Evolutionary conservation across 2,797 vertebrate species (phyloP).

Genomic region (Chaunax sp.): DNA sequence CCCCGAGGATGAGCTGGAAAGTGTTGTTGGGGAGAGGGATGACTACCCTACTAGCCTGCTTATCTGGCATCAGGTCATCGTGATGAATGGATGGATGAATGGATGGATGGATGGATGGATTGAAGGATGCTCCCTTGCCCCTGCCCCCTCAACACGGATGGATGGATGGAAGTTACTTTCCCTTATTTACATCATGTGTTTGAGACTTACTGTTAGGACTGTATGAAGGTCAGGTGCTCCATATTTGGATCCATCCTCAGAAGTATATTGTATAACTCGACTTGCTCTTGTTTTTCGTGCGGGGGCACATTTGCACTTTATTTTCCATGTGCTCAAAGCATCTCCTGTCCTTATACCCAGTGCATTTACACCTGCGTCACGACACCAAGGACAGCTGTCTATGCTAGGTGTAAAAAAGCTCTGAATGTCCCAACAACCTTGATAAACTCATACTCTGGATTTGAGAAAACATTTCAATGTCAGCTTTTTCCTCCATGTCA

Average conservation of each 20-base stretch:
- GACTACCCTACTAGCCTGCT: too few relatives aligned
- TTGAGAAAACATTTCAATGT: slow-evolving; percentile 16
- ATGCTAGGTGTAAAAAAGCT: slow-evolving; percentile 61
- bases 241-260: slow-evolving; percentile 6
- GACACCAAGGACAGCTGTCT: slow-evolving; percentile 13
- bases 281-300: background rate
- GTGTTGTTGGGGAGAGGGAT: too few relatives aligned
- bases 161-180: background rate
- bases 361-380: slow-evolving; percentile 55
- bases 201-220: background rate
- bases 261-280: background rate
- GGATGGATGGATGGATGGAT: too few relatives aligned
- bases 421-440: slow-evolving; percentile 35
- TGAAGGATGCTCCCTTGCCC: too few relatives aligned
- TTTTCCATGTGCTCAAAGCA: slow-evolving; percentile 6
- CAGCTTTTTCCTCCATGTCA: background rate
- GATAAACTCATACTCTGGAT: slow-evolving; percentile 4
- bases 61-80: too few relatives aligned
- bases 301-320: slow-evolving; percentile 35
- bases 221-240: background rate
- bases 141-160: too few relatives aligned
- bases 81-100: too few relatives aligned
- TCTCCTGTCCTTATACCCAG: slow-evolving; percentile 9
- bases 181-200: background rate
- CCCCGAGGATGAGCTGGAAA: too few relatives aligned